Conservation (phyloP, 2,888 invertebrate species). For the Parnassius smintheus region DNA sequence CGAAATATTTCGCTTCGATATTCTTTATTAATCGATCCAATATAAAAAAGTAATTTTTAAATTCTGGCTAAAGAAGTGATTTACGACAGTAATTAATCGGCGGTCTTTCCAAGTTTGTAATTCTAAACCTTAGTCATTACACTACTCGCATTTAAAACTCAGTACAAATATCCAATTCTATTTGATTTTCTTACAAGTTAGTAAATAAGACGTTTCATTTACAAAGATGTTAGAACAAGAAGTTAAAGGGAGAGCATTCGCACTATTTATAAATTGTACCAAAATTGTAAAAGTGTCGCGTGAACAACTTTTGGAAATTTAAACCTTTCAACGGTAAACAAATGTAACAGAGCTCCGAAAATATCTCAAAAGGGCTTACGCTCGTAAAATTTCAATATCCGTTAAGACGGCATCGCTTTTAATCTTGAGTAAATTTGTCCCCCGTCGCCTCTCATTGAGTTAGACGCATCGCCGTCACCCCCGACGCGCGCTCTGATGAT, state of each 20-base stretch:
- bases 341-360: constrained; percentile 37
- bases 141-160: too few species aligned
- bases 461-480: constrained; percentile 32
- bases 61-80: too few species aligned
- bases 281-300: constrained; percentile 15
- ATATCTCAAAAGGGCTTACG: constrained; percentile 44
- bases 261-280: constrained; percentile 18
- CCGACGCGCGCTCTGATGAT: constrained; percentile 38
- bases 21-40: too few species aligned
- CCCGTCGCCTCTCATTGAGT: constrained; percentile 40
- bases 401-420: constrained; percentile 48
- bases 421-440: constrained; percentile 57
- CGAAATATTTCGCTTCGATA: too few species aligned
- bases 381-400: constrained; percentile 63
- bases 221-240: background rate
- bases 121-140: too few species aligned
- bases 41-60: too few species aligned
- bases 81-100: too few species aligned
- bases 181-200: too few species aligned
- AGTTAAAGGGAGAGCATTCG: background rate
- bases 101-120: too few species aligned
- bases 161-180: too few species aligned
- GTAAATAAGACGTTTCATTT: background rate
- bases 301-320: constrained; percentile 9
- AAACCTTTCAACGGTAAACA: constrained; percentile 24